Evolutionary conservation across 1,140 invertebrate genomes (phyloP).

Genomic region (Phymastichus coffea): DNA sequence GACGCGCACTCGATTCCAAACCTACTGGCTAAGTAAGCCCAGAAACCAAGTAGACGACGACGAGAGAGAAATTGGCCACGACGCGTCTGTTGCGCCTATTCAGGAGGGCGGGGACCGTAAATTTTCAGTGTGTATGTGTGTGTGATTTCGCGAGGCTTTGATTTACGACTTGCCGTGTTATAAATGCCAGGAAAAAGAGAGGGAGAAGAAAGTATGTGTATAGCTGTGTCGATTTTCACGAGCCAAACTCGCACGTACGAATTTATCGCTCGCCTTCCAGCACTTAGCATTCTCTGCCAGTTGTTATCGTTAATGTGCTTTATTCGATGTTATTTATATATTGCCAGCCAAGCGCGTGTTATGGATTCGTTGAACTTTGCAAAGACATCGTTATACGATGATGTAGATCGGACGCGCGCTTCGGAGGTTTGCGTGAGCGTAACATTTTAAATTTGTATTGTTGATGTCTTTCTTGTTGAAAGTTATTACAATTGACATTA

Average conservation of each 20-base stretch:
- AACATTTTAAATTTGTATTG: no score
- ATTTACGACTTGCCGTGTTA: constrained; percentile 5
- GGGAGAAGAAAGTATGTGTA: not conserved
- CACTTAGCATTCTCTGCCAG: not conserved
- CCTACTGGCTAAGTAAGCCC: no score
- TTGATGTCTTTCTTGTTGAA: no score
- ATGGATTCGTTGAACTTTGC: not conserved
- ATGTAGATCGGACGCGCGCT: no score
- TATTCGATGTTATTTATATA: not conserved
- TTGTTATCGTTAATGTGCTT: constrained; percentile 4
- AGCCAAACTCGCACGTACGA: no score
- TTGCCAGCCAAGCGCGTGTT: no score
- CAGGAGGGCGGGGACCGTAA: not conserved
- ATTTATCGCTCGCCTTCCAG: constrained; percentile 5
- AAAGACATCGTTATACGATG: no score
- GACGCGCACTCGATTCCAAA: no score
- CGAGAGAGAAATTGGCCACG: no score
- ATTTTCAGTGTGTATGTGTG: not conserved
- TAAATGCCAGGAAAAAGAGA: not conserved
- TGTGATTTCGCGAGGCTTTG: constrained; percentile 24
- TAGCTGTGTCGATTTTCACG: constrained; percentile 7
- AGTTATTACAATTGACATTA: no score
- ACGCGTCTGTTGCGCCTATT: constrained; percentile 10
- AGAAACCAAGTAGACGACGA: no score
- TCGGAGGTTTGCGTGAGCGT: no score